Evolutionary conservation across 2,888 invertebrate genomes (phyloP), one percentile per base, ranked within the genome.

Genomic region (Auanema sp.): DNA sequence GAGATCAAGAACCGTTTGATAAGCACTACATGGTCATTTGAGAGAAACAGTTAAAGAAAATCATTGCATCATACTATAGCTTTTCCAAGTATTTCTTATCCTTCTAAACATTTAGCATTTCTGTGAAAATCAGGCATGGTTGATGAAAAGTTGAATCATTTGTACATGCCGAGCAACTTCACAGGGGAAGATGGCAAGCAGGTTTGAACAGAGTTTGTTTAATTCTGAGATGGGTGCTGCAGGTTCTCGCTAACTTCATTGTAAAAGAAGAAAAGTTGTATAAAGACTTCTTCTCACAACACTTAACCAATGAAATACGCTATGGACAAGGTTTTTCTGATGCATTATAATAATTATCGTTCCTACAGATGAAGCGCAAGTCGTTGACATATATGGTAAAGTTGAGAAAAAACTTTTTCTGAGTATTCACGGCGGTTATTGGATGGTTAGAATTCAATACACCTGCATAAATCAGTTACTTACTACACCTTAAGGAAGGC

Each of bases 391-490:
- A 3, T 69, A 65, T 61, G 72, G 72, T 8, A 25, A 53, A 10
- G 66, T 64, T 10, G 23, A 54, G 1, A 58, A 66, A 5, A 62
- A 63, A n/a, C 47, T 72, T 12, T 47, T 69, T 21, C 68, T 72
- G 8, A 66, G 66, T 24, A 14, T 72, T 18, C 72, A 72, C 33
- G 72, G 72, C 11, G 72, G 72, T 25, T 72, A 68, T 41, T 72
- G 69, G 69, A 63, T 62, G 65, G 69, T 66, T 4, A 6, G 40
- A 5, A 47, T 18, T 47, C 21, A 47, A 18, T 47, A 47, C 5
- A 5, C 47, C 10, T 5, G 10, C 43, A 43, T 50, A 12, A 14
- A n/a, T n/a, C n/a, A n/a, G n/a, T n/a, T n/a, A n/a, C n/a, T n/a
- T n/a, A n/a, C n/a, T n/a, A n/a, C n/a, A n/a, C n/a, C n/a, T 52